Base-by-base conservation (phyloP, 2,113 vertebrate species). In the Pterocles gutturalis region DNA sequence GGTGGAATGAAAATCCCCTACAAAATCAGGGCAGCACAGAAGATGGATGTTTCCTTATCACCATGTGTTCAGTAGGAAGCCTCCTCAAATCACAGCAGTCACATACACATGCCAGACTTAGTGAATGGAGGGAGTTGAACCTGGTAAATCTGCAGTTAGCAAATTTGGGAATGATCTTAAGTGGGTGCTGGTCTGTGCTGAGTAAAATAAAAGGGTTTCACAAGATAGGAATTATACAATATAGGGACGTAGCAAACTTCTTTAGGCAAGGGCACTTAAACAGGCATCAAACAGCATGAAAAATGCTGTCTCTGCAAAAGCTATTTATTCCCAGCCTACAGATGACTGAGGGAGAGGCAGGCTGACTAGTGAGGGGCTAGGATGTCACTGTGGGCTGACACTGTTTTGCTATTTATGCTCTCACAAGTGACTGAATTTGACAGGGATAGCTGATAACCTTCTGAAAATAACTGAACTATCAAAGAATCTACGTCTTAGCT, bases 111-210 rank as follows among this genome's bases (percentile, higher is more conserved):
- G 25, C 45, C 28, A 38, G 36, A 51, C 51, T 79, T 60, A 83
- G 26, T 81, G 80, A 92, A 91, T 3, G 43, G 61, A 60, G 58
- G 54, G 19, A 87, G 92, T 48, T 97, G 92, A 64, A 96, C 90
- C 94, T 95, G 86, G 94, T 95, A 93, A 98, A 94, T 93, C 91
- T 94, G 91, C 65, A 70, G 45, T 38, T 69, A 17, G 26, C 49
- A 58, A 89, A 76, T 81, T 49, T 73, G 78, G 77, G 79, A 81
- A 57, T 51, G 51, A 76, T 46, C 49, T 67, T 60, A 88, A 92
- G 14, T 3, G 21, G 36, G 78, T n/a, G 28, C 16, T 88, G 64
- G 31, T 57, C 25, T 61, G 55, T 21, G n/a, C 12, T 0, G 12
- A 72, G 36, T 64, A 61, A 83, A 92, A 54, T 17, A 38, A 78